A percentile compares a stretch with the other conserved stretches of the same genome.
Conservation (phyloP, 2,797 vertebrate species). For the Hippoglossus hippoglossus region DNA sequence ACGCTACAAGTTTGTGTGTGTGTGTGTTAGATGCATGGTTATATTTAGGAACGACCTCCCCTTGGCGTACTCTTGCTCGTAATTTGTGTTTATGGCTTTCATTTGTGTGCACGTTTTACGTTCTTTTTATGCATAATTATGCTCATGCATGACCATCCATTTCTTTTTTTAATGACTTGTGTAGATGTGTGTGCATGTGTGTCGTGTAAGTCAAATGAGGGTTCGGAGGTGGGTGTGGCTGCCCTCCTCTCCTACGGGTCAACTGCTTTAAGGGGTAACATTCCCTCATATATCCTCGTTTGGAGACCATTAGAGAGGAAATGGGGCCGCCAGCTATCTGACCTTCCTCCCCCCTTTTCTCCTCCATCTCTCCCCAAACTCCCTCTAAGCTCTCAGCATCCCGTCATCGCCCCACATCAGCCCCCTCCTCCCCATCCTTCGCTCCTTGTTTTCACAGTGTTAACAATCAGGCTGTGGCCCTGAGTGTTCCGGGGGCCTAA, state of each 20-base stretch:
- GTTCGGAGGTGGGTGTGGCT: constrained; percentile 53
- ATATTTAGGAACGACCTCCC: constrained; percentile 40
- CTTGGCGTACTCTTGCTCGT: constrained; percentile 36
- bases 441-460: constrained; percentile 77
- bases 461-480: constrained; percentile 83
- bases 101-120: constrained; percentile 28
- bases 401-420: constrained; percentile 53
- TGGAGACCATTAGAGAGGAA: constrained; percentile 84
- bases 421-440: constrained; percentile 27
- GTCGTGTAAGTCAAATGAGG: constrained; percentile 26
- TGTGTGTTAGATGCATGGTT: constrained; percentile 20
- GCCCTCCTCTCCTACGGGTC: constrained; percentile 69
- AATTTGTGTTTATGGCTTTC: constrained; percentile 58
- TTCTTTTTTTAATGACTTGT: constrained; percentile 50
- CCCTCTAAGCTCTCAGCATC: constrained; percentile 51
- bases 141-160: constrained; percentile 54
- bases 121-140: constrained; percentile 43
- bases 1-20: constrained; percentile 39
- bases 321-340: constrained; percentile 74
- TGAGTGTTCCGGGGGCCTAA: constrained; percentile 81
- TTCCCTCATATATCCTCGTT: constrained; percentile 76
- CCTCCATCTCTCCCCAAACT: constrained; percentile 41
- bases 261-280: constrained; percentile 77
- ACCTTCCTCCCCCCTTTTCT: constrained; percentile 46
- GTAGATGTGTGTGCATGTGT: constrained; percentile 40